phyloP scores from a whole-genome alignment of 1,140 invertebrate genomes.

The Caenorhabditis inopinata region DNA sequence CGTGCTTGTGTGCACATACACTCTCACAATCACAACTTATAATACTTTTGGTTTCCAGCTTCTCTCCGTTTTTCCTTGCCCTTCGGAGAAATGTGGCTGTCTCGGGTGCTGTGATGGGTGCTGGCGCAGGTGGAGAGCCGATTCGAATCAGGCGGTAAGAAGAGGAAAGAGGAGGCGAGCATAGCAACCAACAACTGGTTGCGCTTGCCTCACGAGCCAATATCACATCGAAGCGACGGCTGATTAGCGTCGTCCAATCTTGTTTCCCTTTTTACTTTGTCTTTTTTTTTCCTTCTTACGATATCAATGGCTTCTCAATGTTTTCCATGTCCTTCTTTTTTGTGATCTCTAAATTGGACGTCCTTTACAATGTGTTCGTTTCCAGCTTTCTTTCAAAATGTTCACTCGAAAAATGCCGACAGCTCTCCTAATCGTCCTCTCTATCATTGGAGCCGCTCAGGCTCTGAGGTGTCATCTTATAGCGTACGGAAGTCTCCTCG shows the following conservation, averaged over 20 bases:
- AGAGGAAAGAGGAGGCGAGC: background rate
- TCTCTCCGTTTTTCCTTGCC: background rate
- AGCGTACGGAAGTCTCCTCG: background rate
- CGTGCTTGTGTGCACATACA: background rate
- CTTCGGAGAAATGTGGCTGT: background rate
- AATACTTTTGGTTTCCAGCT: background rate
- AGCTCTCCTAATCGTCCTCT: background rate
- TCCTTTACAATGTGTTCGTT: background rate
- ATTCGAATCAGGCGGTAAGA: slow-evolving; percentile 20
- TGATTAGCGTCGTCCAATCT: slow-evolving; percentile 2
- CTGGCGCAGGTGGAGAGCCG: slow-evolving; percentile 20
- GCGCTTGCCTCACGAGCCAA: background rate
- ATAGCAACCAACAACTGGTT: slow-evolving; percentile 5
- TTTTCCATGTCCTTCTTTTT: background rate
- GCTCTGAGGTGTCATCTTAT: slow-evolving; percentile 1
- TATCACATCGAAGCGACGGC: background rate
- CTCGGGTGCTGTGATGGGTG: background rate
- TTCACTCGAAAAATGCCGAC: background rate
- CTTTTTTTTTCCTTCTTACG: background rate
- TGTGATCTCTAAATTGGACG: background rate
- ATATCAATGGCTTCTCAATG: background rate
- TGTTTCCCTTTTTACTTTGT: background rate
- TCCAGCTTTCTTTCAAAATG: background rate
- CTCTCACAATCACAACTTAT: background rate
- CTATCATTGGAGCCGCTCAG: background rate